A percentile compares a stretch with the other conserved stretches of the same genome.
Evolutionary conservation across 1,140 invertebrate genomes (phyloP).

Genomic region (Magallana angulata): DNA sequence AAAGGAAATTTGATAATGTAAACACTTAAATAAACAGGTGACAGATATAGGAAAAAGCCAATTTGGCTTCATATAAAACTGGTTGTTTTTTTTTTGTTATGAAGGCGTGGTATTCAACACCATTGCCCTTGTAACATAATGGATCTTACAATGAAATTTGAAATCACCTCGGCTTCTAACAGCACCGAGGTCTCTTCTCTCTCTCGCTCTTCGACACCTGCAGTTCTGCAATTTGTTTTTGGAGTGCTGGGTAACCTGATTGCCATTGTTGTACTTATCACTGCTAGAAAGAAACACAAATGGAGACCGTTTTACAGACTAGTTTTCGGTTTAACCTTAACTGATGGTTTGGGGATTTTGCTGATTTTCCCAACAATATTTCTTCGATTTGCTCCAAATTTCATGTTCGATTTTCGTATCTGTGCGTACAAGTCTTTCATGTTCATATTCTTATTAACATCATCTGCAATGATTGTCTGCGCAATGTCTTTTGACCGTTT

Average conservation of each 20-base stretch:
- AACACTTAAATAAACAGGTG: too few species aligned
- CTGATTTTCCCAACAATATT: constrained; percentile 12
- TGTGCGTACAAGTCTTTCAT: constrained; percentile 11
- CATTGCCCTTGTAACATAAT: too few species aligned
- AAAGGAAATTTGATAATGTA: too few species aligned
- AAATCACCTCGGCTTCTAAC: not conserved
- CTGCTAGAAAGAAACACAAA: constrained; percentile 38
- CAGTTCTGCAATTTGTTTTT: not conserved
- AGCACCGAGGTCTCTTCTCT: not conserved
- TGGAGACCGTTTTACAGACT: constrained; percentile 40
- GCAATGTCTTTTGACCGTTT: constrained; percentile 79
- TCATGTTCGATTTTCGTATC: constrained; percentile 21
- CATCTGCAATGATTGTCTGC: constrained; percentile 72
- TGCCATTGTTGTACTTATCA: not conserved
- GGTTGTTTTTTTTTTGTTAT: too few species aligned
- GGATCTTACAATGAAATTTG: too few species aligned
- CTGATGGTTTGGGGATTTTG: not conserved
- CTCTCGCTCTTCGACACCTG: not conserved
- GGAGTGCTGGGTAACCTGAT: constrained; percentile 9
- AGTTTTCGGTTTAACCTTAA: not conserved
- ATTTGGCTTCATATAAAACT: too few species aligned
- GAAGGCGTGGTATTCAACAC: too few species aligned
- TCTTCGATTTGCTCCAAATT: constrained; percentile 19
- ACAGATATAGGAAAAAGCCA: too few species aligned
- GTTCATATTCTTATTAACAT: constrained; percentile 10